A percentile compares a stretch with the other conserved stretches of the same genome.
phyloP scores from a whole-genome alignment of 2,888 invertebrate genomes.

The Papilio demoleus region DNA sequence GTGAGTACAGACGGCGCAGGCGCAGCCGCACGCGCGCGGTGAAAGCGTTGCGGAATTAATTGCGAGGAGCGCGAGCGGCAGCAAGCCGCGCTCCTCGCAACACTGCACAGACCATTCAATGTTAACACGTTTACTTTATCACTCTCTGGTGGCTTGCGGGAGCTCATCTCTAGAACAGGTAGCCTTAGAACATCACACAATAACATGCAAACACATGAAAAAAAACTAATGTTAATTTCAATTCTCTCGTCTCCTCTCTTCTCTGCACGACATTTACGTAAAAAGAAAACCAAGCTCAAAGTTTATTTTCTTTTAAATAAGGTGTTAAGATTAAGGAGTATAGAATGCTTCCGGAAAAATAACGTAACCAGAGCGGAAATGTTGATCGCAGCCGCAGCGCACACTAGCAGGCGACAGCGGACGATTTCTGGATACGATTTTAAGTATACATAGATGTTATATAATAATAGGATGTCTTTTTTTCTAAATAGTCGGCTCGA shows the following conservation, averaged over 20 bases:
- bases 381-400: neutral
- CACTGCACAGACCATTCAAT: too few species aligned
- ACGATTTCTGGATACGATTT: neutral
- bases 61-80: conserved; percentile 59
- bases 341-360: conserved; percentile 21
- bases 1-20: conserved; percentile 10
- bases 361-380: conserved; percentile 36
- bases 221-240: too few species aligned
- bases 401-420: neutral
- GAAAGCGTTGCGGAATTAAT: conserved; percentile 80
- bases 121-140: too few species aligned
- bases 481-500: too few species aligned
- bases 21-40: conserved; percentile 50
- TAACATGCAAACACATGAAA: too few species aligned
- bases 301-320: neutral
- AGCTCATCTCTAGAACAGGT: neutral
- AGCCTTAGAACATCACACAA: neutral
- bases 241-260: too few species aligned
- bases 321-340: neutral
- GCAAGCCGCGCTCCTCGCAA: conserved; percentile 59
- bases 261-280: too few species aligned
- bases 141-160: neutral
- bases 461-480: too few species aligned
- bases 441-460: too few species aligned
- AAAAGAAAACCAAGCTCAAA: too few species aligned